Conservation (phyloP, 1,140 invertebrate genomes). For the Nylanderia fulva region DNA sequence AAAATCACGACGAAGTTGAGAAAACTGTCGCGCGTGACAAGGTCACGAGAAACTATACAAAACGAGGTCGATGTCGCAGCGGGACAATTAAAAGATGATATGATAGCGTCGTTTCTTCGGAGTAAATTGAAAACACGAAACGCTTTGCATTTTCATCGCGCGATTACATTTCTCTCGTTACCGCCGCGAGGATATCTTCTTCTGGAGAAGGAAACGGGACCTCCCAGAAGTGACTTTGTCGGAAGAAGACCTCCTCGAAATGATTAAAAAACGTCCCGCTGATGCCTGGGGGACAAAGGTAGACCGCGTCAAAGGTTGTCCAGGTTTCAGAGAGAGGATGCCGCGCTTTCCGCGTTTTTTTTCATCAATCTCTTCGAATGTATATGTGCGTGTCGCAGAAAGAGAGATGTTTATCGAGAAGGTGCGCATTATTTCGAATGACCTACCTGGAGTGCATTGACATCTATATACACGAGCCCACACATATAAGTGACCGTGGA, state of each 20-base stretch:
- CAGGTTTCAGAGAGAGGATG: background rate
- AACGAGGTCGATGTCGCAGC: background rate
- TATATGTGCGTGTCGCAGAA: slow-evolving; percentile 23
- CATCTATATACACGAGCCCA: slow-evolving; percentile 38
- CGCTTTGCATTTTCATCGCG: slow-evolving; percentile 5
- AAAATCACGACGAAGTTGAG: background rate
- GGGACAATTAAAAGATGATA: background rate
- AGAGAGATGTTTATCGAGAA: slow-evolving; percentile 61
- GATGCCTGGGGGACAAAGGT: slow-evolving; percentile 59
- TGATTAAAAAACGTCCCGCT: slow-evolving; percentile 47
- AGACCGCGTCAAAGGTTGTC: slow-evolving; percentile 60
- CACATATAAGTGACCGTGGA: slow-evolving; percentile 12
- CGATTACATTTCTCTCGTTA: background rate
- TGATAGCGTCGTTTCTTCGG: background rate
- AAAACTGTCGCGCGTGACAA: background rate
- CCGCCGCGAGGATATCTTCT: background rate
- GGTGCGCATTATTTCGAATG: slow-evolving; percentile 70
- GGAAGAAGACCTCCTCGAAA: background rate
- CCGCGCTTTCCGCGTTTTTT: slow-evolving; percentile 61
- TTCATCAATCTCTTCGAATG: slow-evolving; percentile 52
- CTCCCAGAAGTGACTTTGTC: background rate
- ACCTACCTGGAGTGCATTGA: slow-evolving; percentile 67
- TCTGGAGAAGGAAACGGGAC: background rate
- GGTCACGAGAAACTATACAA: background rate
- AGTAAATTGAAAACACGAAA: background rate